Conservation (phyloP, 64 coral and sea anemone genomes). For the Montipora foliosa region DNA sequence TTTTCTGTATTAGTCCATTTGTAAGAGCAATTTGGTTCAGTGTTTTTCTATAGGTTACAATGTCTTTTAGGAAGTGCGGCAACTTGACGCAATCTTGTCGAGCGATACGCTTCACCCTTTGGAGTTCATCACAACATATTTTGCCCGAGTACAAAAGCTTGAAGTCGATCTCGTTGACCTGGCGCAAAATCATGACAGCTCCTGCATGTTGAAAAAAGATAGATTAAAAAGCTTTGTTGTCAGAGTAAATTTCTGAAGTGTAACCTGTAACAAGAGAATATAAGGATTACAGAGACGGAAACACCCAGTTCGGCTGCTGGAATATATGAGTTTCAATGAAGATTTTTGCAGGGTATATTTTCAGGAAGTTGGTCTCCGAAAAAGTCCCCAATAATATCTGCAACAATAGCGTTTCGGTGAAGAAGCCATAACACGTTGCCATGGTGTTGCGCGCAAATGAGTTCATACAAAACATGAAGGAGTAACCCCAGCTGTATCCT, state of each 20-base stretch:
- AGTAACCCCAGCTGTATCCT: too few relatives aligned
- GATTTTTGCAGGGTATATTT: too few relatives aligned
- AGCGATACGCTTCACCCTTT: conserved; percentile 71
- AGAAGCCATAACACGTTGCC: too few relatives aligned
- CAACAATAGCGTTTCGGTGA: too few relatives aligned
- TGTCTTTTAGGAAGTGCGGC: conserved; percentile 77
- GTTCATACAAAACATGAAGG: too few relatives aligned
- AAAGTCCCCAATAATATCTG: too few relatives aligned
- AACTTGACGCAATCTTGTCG: conserved; percentile 68
- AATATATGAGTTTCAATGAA: too few relatives aligned
- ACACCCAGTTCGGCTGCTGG: too few relatives aligned
- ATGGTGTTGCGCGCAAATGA: too few relatives aligned
- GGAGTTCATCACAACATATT: conserved; percentile 78
- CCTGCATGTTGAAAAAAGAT: conserved; percentile 18
- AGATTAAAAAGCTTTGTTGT: background rate
- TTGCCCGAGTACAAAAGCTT: conserved; percentile 85
- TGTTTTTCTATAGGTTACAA: conserved; percentile 44
- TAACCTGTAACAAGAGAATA: too few relatives aligned
- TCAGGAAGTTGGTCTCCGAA: too few relatives aligned
- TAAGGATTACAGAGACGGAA: too few relatives aligned
- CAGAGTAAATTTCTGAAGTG: background rate
- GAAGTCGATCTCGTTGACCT: conserved; percentile 86
- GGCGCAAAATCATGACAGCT: conserved; percentile 71
- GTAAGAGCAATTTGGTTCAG: conserved; percentile 71
- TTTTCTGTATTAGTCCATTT: conserved; percentile 68